Percentiles rank a stretch among this genome's conserved stretches.
Conservation (phyloP, 2,113 vertebrate genomes). For the Pachycephala philippinensis region DNA sequence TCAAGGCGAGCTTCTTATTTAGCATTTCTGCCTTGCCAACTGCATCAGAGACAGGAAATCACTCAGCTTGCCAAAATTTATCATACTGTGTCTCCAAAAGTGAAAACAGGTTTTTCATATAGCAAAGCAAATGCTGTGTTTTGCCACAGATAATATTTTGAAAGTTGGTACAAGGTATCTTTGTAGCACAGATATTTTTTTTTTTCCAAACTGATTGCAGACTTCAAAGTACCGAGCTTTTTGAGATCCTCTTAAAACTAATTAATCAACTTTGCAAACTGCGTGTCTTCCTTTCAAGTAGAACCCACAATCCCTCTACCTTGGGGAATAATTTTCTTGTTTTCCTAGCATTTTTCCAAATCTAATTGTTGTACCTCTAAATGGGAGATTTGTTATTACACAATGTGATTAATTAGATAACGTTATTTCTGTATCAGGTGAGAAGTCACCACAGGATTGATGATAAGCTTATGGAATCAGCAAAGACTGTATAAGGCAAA, state of each 20-base stretch:
- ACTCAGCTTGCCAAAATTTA: constrained; percentile 64
- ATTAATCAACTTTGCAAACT: constrained; percentile 74
- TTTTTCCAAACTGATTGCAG: constrained; percentile 47
- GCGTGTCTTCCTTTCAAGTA: constrained; percentile 58
- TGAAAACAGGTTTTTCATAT: constrained; percentile 60
- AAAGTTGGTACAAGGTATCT: constrained; percentile 67
- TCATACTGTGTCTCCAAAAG: constrained; percentile 63
- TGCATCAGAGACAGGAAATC: constrained; percentile 57
- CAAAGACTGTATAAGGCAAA: constrained; percentile 41
- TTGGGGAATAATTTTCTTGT: constrained; percentile 69
- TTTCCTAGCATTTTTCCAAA: constrained; percentile 62
- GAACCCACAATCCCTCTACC: constrained; percentile 41
- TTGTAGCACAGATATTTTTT: constrained; percentile 55
- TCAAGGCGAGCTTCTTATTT: constrained; percentile 50
- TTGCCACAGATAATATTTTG: constrained; percentile 68
- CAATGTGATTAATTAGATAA: constrained; percentile 71
- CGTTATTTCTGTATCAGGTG: constrained; percentile 70
- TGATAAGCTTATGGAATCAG: constrained; percentile 59
- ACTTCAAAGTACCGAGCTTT: constrained; percentile 65
- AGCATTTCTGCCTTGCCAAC: constrained; percentile 54
- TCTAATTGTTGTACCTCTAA: constrained; percentile 69
- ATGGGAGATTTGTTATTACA: constrained; percentile 61
- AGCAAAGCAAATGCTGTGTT: constrained; percentile 66
- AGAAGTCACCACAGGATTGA: constrained; percentile 68
- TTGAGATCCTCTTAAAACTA: constrained; percentile 69